Percentiles rank a stretch among this genome's conserved stretches.
phyloP scores from a whole-genome alignment of 2,888 invertebrate species.

The Tetragnatha montana region DNA sequence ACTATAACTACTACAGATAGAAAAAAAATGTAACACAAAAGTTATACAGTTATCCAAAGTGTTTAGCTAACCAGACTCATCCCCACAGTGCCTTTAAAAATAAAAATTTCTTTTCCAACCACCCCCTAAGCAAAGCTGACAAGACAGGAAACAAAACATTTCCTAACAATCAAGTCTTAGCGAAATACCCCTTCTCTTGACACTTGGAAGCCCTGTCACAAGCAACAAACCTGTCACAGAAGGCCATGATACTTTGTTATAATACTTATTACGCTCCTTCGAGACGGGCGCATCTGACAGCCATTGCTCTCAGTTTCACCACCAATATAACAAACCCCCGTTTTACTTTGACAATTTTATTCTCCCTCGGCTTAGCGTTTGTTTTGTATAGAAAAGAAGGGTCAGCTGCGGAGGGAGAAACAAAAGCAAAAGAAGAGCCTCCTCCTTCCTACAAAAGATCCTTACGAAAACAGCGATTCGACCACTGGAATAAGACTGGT shows the following conservation, averaged over 20 bases:
- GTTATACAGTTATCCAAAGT: too few relatives aligned
- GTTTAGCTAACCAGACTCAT: too few relatives aligned
- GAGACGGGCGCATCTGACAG: constrained; percentile 37
- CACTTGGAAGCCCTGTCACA: constrained; percentile 20
- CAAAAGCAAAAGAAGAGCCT: constrained; percentile 44
- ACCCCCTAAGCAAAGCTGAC: background rate
- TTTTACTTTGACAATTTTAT: constrained; percentile 33
- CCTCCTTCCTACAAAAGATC: background rate
- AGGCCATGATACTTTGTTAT: constrained; percentile 2
- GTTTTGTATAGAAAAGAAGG: constrained; percentile 35
- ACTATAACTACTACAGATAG: too few relatives aligned
- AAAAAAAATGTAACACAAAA: too few relatives aligned
- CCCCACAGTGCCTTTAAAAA: too few relatives aligned
- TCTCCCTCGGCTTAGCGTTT: constrained; percentile 32
- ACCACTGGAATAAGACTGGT: constrained; percentile 15
- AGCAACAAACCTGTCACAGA: background rate
- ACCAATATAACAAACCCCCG: constrained; percentile 36
- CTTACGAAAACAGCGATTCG: constrained; percentile 67
- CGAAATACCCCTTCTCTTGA: background rate
- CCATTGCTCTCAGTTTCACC: constrained; percentile 19
- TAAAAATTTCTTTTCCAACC: background rate
- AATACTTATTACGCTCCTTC: background rate
- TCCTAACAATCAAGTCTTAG: background rate
- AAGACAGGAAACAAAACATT: background rate
- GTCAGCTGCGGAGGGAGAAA: constrained; percentile 12